Evolutionary conservation across 2,113 vertebrate genomes (phyloP).

Genomic region (Rhizomys pruinosus): DNA sequence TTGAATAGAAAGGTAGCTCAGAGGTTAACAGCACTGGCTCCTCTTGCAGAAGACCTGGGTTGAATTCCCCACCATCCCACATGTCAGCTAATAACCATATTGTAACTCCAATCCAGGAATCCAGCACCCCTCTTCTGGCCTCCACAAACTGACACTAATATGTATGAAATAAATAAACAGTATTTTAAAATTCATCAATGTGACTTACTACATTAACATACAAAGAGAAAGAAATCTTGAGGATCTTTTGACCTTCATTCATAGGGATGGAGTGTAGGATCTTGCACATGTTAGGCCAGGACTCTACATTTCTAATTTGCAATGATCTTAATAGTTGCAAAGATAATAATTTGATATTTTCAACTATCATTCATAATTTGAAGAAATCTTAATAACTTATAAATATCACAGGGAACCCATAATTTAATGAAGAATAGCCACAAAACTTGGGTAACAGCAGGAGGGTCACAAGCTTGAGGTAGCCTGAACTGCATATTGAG

Average conservation of each 20-base stretch:
- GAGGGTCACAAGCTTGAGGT: too few relatives aligned
- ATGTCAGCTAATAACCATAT: too few relatives aligned
- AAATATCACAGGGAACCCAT: neutral
- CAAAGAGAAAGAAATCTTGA: neutral
- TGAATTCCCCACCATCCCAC: too few relatives aligned
- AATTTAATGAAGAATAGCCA: neutral
- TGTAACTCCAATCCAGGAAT: too few relatives aligned
- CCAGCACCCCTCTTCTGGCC: too few relatives aligned
- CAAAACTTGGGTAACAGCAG: neutral
- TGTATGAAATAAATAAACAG: too few relatives aligned
- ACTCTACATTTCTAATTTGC: neutral
- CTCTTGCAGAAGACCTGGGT: too few relatives aligned
- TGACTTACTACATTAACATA: neutral
- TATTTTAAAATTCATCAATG: neutral
- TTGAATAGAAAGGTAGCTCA: too few relatives aligned
- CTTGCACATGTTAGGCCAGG: too few relatives aligned
- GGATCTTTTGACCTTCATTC: neutral
- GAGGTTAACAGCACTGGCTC: too few relatives aligned
- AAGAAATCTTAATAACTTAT: neutral
- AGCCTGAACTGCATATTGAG: too few relatives aligned
- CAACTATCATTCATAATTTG: neutral
- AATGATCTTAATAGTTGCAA: neutral
- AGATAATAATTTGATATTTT: neutral
- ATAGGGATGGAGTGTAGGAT: neutral
- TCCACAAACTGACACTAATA: too few relatives aligned